A percentile compares a stretch with the other conserved stretches of the same genome.
Conservation (phyloP, 2,888 invertebrate species). For the Drosophila mayaguana region DNA sequence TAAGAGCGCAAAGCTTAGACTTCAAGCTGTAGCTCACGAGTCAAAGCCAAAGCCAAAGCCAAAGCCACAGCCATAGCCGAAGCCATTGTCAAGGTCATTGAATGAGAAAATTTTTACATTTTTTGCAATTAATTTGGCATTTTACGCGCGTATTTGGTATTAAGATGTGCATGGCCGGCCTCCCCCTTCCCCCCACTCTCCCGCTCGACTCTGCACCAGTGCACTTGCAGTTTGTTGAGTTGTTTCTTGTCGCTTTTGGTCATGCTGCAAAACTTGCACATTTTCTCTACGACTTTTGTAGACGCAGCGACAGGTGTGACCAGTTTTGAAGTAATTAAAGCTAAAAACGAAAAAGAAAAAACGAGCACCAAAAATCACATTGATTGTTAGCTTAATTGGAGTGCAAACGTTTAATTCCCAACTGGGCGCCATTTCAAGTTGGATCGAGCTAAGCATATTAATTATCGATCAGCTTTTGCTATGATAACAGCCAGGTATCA, state of each 20-base stretch:
- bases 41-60: conserved; percentile 24
- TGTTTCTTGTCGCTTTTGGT: conserved; percentile 32
- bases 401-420: conserved; percentile 18
- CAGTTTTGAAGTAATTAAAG: conserved; percentile 39
- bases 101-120: conserved; percentile 71
- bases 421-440: neutral
- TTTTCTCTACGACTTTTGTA: conserved; percentile 64
- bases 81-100: conserved; percentile 80
- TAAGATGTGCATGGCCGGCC: conserved; percentile 38
- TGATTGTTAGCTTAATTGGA: conserved; percentile 65
- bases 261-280: conserved; percentile 49
- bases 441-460: neutral
- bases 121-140: conserved; percentile 69
- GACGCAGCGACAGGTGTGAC: conserved; percentile 36
- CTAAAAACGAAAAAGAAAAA: conserved; percentile 14
- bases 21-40: conserved; percentile 19
- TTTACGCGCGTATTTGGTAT: conserved; percentile 58
- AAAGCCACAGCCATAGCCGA: conserved; percentile 35
- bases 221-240: conserved; percentile 18
- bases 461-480: neutral
- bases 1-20: conserved; percentile 45
- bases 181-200: neutral
- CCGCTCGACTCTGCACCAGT: neutral
- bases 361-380: conserved; percentile 33
- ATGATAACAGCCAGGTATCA: neutral